Evolutionary conservation across 2,888 invertebrate species (phyloP).

Genomic region (Alsophila aescularia): DNA sequence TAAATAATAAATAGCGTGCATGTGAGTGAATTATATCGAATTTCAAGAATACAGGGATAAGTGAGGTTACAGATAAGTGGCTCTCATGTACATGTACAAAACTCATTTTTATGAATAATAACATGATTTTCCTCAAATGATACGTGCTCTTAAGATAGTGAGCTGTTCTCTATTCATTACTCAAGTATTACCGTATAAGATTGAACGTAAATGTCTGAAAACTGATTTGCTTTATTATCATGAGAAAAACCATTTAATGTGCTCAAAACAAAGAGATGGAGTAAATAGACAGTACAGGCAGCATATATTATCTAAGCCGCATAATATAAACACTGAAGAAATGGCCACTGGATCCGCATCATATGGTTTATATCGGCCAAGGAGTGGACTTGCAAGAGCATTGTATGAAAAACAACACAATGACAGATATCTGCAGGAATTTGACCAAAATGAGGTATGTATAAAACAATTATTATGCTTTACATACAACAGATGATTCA

Average conservation of each 20-base stretch:
- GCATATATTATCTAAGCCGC: constrained; percentile 34
- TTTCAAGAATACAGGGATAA: constrained; percentile 29
- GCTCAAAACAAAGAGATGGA: constrained; percentile 51
- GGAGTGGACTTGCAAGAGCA: constrained; percentile 88
- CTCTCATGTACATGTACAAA: constrained; percentile 27
- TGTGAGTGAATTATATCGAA: constrained; percentile 19
- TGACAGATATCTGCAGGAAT: constrained; percentile 86
- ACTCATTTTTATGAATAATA: constrained; percentile 34
- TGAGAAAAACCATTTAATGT: constrained; percentile 56
- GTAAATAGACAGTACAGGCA: constrained; percentile 40
- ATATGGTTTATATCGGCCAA: constrained; percentile 85
- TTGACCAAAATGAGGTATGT: constrained; percentile 89
- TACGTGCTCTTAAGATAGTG: constrained; percentile 38
- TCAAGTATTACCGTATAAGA: constrained; percentile 41
- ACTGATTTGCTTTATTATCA: constrained; percentile 63
- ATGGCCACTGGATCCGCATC: constrained; percentile 65
- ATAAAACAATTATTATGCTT: not conserved
- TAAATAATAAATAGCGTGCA: not conserved
- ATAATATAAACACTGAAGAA: constrained; percentile 41
- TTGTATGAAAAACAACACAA: constrained; percentile 89
- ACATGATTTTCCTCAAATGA: constrained; percentile 50
- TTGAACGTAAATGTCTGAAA: constrained; percentile 44
- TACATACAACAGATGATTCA: not conserved
- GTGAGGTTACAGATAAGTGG: constrained; percentile 40
- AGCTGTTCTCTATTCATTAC: constrained; percentile 41